Conservation (phyloP, 2,797 vertebrate genomes). For the Miichthys miiuy region DNA sequence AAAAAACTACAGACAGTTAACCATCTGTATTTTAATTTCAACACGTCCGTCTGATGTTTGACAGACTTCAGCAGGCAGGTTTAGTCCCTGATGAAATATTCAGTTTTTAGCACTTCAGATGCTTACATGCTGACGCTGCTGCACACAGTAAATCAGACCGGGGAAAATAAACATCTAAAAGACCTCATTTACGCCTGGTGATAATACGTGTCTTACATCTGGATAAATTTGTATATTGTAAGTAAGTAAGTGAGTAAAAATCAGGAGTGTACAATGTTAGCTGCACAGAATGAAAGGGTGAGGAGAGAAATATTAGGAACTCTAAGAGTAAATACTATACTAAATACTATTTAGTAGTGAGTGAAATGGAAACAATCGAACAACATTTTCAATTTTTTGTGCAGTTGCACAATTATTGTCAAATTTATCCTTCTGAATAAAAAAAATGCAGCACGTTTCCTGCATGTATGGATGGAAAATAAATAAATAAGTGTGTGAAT, state of each 20-base stretch:
- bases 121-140: not conserved
- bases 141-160: not conserved
- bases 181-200: not conserved
- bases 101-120: not conserved
- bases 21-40: conserved; percentile 39
- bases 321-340: no score
- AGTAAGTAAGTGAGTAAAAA: not conserved
- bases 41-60: conserved; percentile 31
- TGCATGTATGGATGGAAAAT: no score
- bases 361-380: not conserved
- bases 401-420: no score
- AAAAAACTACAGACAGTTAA: not conserved
- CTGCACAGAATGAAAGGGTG: not conserved
- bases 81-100: conserved; percentile 21
- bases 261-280: not conserved
- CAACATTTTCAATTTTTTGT: no score
- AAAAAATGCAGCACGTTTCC: not conserved
- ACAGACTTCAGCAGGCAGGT: conserved; percentile 23
- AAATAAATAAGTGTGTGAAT: not conserved
- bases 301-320: not conserved
- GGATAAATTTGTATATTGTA: not conserved
- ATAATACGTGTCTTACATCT: not conserved
- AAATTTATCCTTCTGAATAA: not conserved
- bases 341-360: not conserved
- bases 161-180: not conserved